Conservation (phyloP, 2,113 vertebrate species). For the Phyllopteryx taeniolatus region DNA sequence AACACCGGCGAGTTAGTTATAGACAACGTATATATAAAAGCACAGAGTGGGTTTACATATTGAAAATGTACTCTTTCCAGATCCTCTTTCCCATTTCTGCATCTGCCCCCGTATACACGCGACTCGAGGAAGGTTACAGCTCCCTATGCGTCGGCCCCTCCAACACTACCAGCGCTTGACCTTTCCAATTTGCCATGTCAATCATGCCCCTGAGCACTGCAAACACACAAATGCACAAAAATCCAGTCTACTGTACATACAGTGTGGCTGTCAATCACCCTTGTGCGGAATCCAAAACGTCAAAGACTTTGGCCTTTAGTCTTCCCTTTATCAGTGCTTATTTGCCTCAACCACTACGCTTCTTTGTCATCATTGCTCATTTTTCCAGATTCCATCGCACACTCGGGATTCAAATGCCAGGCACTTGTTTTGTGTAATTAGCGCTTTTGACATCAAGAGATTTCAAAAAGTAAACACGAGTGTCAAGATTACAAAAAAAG, state of each 20-base stretch:
- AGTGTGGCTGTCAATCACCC: slow-evolving; percentile 55
- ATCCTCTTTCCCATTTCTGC: slow-evolving; percentile 5
- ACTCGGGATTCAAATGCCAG: slow-evolving; percentile 13
- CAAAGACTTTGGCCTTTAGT: slow-evolving; percentile 33
- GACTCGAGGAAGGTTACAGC: slow-evolving; percentile 42
- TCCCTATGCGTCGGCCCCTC: slow-evolving; percentile 29
- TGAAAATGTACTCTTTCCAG: slow-evolving; percentile 1
- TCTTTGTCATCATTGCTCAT: slow-evolving; percentile 8
- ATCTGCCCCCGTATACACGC: slow-evolving; percentile 6
- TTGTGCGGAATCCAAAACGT: slow-evolving; percentile 45
- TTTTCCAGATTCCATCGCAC: slow-evolving; percentile 17
- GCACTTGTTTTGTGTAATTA: background rate
- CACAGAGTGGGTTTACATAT: slow-evolving; percentile 6
- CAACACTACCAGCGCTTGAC: slow-evolving; percentile 62
- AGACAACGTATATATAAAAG: slow-evolving; percentile 23
- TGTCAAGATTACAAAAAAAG: background rate
- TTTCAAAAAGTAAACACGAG: background rate
- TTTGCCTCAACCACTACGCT: slow-evolving; percentile 14
- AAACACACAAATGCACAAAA: slow-evolving; percentile 1
- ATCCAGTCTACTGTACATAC: slow-evolving; percentile 13
- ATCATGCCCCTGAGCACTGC: slow-evolving; percentile 29
- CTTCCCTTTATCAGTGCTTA: background rate
- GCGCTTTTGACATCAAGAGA: background rate
- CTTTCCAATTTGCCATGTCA: slow-evolving; percentile 70
- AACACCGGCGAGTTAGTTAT: slow-evolving; percentile 22